Conservation (phyloP, 2,113 vertebrate species). For the Scomber japonicus region DNA sequence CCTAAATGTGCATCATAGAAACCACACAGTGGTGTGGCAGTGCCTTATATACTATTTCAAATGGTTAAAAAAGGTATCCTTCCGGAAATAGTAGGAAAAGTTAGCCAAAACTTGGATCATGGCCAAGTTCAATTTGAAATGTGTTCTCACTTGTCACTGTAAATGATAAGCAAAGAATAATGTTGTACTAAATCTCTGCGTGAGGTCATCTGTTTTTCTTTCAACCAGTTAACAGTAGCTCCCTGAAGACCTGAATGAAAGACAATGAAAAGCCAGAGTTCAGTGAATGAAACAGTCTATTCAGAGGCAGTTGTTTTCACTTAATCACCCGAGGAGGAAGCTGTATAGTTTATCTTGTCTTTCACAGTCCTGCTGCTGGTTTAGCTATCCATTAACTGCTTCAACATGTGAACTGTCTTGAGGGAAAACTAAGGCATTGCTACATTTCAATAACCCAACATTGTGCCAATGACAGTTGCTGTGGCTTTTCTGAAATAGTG, state of each 20-base stretch:
- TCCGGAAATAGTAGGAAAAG: neutral
- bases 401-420: conserved; percentile 21
- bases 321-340: conserved; percentile 21
- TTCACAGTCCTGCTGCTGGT: conserved; percentile 10
- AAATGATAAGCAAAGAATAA: conserved; percentile 17
- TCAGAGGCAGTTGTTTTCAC: neutral
- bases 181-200: neutral
- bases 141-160: conserved; percentile 16
- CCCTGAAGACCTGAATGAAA: conserved; percentile 20
- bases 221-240: conserved; percentile 27
- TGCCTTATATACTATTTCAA: neutral
- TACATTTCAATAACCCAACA: conserved; percentile 58
- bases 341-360: conserved; percentile 26
- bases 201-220: conserved; percentile 23
- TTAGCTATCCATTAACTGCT: conserved; percentile 39
- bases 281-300: neutral
- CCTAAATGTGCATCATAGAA: neutral
- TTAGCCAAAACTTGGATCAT: neutral
- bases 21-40: neutral
- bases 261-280: neutral
- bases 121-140: neutral
- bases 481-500: conserved; percentile 66
- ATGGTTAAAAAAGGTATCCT: neutral
- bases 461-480: conserved; percentile 71
- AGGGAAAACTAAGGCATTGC: conserved; percentile 39